Conservation (phyloP, 1,140 invertebrate species). For the Calycopis cecrops region DNA sequence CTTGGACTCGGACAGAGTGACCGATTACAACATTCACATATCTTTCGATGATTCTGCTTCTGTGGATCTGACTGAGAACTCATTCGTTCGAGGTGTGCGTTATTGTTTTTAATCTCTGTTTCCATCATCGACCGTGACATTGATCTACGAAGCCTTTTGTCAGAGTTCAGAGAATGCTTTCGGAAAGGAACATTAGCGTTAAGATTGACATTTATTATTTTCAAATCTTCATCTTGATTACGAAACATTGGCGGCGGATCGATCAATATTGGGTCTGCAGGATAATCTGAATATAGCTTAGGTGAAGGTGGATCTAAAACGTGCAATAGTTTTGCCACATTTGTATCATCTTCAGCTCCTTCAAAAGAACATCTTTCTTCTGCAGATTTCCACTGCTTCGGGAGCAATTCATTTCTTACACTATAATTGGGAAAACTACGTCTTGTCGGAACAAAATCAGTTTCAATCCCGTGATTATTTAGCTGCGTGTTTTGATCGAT, state of each 20-base stretch:
- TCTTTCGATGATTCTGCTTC: slow-evolving; percentile 45
- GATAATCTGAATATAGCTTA: slow-evolving; percentile 34
- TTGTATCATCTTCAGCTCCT: slow-evolving; percentile 31
- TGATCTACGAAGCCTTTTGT: slow-evolving; percentile 66
- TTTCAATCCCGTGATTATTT: slow-evolving; percentile 44
- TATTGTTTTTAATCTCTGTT: slow-evolving; percentile 47
- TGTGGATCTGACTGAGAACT: slow-evolving; percentile 59
- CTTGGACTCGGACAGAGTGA: slow-evolving; percentile 78
- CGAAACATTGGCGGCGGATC: slow-evolving; percentile 77
- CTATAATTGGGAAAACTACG: slow-evolving; percentile 56
- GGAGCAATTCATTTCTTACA: slow-evolving; percentile 40
- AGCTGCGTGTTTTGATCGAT: slow-evolving; percentile 76
- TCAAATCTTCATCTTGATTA: slow-evolving; percentile 61
- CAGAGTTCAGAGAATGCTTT: slow-evolving; percentile 70
- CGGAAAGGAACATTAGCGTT: slow-evolving; percentile 61
- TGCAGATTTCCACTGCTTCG: slow-evolving; percentile 61
- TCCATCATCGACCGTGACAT: slow-evolving; percentile 65
- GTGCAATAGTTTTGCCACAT: slow-evolving; percentile 45
- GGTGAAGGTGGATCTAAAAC: slow-evolving; percentile 62
- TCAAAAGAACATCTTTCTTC: slow-evolving; percentile 50
- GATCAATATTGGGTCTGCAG: slow-evolving; percentile 59
- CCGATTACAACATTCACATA: slow-evolving; percentile 78
- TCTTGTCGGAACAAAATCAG: slow-evolving; percentile 54
- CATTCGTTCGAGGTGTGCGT: slow-evolving; percentile 49
- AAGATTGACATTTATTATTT: slow-evolving; percentile 61